Base-by-base conservation (phyloP, 2,888 invertebrate genomes). In the Nymphalis urticae region DNA sequence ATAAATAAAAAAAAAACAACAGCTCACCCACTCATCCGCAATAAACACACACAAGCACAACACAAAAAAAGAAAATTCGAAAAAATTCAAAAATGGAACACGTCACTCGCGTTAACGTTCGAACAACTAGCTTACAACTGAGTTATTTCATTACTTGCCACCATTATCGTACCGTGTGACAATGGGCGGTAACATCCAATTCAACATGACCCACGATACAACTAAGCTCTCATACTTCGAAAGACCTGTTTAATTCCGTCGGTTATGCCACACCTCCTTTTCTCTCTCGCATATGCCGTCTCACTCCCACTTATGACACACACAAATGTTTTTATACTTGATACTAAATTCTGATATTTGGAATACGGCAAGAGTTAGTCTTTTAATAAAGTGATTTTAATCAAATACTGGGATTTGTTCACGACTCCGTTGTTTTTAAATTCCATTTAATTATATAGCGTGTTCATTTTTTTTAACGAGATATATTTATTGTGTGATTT, bases 131-230 rank as follows among this genome's bases (percentile, higher is more conserved):
- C 77, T 75, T 79, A 85, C 87, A 87, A 92, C 92, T 92, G 91
- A 89, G 88, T 91, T 90, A 92, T 89, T 89, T 87, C 88, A 90
- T 88, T 87, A 88, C 83, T 78, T 80, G 80, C 82, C 84, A 80
- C 81, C 80, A 91, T 90, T 89, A 90, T 86, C 81, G 73, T 80
- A 79, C 81, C 88, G 77, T 87, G 85, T 88, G 90, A 82, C 82
- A 80, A 80, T 84, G 90, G 91, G 91, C 91, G 91, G 81, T 78
- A 75, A 79, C 76, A 64, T 50, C 85, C 82, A 79, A 16, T 66
- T 24, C 70, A 69, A 3, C 32, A 62, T 60, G 82, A 79, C 48
- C 42, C 64, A 32, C 69, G 42, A 42, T 56, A 48, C 7, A 17
- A 59, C 47, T 47, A 24, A 69, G 62, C 47, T 6, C n/a, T 19